Base-by-base conservation (phyloP, 2,888 invertebrate species). In the Andrena flavipes region DNA sequence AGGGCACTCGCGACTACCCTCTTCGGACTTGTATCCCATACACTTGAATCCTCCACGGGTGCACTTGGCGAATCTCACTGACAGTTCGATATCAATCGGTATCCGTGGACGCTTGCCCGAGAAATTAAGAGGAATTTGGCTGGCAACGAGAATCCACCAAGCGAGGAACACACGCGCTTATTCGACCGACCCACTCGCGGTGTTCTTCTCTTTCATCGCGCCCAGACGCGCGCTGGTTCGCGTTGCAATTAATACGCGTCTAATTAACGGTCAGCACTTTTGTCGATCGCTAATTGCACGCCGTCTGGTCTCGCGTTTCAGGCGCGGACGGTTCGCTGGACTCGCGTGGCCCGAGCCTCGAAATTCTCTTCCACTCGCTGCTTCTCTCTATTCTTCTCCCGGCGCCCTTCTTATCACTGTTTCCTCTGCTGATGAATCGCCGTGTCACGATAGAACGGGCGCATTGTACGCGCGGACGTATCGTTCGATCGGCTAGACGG, bases 201-300 rank as follows among this genome's bases (percentile, higher is more conserved):
- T 16, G 69, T 49, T 76, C 84, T 77, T 73, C 84, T 76, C 76
- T 84, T 56, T 84, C 84, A 80, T 84, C 68, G 78, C 82, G 77
- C 42, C 72, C 54, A 26, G 26, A 64, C 76, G 35, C 42, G 49
- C 54, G 71, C 56, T 54, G 72, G 59, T 83, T 76, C 73, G 65
- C 84, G 76, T 80, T 83, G 80, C 84, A 84, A 83, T 84, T 84
- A 84, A 80, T 84, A 76, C 65, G 23, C 63, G 54, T 60, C 70
- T 74, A 84, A 84, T 84, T 84, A 84, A 65, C 71, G 33, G 42
- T 35, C n/a, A 49, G 23, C 30, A 70, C 30, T 76, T 71, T 82
- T 73, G 70, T 67, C 35, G 71, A 71, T 76, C 70, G 59, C 54
- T 79, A 67, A 70, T 49, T 35, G 49, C 49, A 75, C 16, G 54